Percentiles rank a stretch among this genome's conserved stretches.
Evolutionary conservation across 92 coral and sea anemone genomes (phyloP).

Genomic region (Palythoa heliodiscus): DNA sequence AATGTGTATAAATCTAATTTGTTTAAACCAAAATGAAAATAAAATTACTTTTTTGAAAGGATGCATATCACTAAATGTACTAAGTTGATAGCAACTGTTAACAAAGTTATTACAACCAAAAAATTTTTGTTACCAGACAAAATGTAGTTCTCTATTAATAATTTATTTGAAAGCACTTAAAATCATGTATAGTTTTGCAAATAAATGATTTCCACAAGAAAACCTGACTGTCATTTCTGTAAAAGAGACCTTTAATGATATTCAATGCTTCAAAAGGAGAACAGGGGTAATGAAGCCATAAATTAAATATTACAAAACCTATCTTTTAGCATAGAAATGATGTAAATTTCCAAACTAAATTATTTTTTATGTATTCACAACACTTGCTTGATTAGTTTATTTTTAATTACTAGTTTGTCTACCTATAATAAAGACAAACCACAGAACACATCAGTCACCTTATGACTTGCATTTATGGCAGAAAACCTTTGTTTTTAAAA

Average conservation of each 20-base stretch:
- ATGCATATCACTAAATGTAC: background rate
- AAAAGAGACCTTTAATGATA: background rate
- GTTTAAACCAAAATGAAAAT: background rate
- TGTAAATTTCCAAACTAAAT: background rate
- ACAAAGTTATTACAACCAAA: background rate
- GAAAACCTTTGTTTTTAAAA: background rate
- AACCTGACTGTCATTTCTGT: background rate
- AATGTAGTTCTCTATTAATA: background rate
- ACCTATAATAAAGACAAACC: background rate
- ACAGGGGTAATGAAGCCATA: background rate
- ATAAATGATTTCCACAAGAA: background rate
- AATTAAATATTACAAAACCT: background rate
- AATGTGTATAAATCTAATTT: background rate
- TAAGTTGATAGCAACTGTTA: background rate
- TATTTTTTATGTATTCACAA: background rate
- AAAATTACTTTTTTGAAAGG: background rate
- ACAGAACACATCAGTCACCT: background rate
- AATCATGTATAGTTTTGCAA: background rate
- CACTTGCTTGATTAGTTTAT: background rate
- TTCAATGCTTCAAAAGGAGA: background rate
- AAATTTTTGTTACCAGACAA: background rate
- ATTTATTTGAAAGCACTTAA: slow-evolving; percentile 15
- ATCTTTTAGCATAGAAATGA: background rate
- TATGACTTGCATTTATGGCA: background rate
- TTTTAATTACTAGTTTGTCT: background rate